Base-by-base conservation (phyloP, 2,113 vertebrate species). In the Amblyornis subalaris region DNA sequence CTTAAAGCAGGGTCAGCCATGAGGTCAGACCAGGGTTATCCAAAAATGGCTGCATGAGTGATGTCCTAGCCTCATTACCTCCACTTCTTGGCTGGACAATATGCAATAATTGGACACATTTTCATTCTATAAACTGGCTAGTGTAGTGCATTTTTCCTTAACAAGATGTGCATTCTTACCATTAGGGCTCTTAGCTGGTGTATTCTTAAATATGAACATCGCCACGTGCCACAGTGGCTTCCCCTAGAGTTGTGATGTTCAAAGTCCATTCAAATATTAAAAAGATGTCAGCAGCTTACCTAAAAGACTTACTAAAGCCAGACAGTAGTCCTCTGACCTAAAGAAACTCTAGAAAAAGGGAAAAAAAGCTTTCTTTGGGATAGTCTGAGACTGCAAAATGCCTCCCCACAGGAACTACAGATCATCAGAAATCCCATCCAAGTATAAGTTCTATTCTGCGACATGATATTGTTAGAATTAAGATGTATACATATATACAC, bases 241-340 rank as follows among this genome's bases (percentile, higher is more conserved):
- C 75, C 79, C 67, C 58, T 38, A 47, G 76, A 89, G 80, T 67
- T 70, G 73, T 55, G 72, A 81, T 83, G 65, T 89, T 93, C 83
- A 92, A 94, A 94, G 79, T 48, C 64, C 81, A 33, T 45, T 85
- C 58, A 75, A 88, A 89, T 90, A 94, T 73, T 86, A 86, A 87
- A 93, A 78, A 75, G 25, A 64, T 38, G 26, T 53, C 61, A 84
- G 76, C 33, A 25, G 44, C 51, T 88, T 60, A 75, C 70, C 51
- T 53, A 61, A 78, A 93, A 79, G 78, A 76, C 62, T 58, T 42
- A 82, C 62, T 85, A 90, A 93, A 93, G 48, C 48, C 51, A 82
- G 53, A 55, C 36, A 78, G 65, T 69, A 72, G 65, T 84, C 24
- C 48, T 93, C 79, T 90, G 72, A 93, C 94, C 69, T 80, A 81